Conservation (phyloP, 2,797 vertebrate species). For the Zenarchopterus dispar region DNA sequence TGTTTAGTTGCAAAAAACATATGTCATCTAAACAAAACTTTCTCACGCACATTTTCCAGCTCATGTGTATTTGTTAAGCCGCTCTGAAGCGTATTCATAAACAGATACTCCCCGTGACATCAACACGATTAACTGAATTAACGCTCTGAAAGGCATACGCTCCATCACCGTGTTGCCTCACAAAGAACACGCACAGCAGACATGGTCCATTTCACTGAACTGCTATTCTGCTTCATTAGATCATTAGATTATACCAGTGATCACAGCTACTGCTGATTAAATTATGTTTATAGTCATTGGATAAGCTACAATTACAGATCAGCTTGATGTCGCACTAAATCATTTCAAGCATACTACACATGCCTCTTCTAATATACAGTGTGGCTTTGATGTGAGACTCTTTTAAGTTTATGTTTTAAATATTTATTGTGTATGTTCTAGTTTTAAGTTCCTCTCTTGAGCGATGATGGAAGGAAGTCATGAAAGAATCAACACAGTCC, state of each 20-base stretch:
- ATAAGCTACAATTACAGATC: conserved; percentile 5
- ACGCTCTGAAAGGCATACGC: neutral
- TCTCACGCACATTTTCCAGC: no score
- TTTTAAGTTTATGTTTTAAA: neutral
- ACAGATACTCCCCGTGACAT: no score
- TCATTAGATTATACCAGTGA: conserved; percentile 33
- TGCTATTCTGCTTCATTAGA: conserved; percentile 22
- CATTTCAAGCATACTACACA: conserved; percentile 17
- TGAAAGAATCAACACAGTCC: neutral
- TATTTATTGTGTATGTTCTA: neutral
- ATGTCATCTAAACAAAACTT: no score
- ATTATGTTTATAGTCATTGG: conserved; percentile 1
- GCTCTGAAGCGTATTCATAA: no score
- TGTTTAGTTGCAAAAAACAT: no score
- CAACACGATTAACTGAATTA: no score
- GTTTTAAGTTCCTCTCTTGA: neutral
- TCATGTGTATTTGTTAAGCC: no score
- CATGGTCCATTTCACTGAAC: conserved; percentile 27
- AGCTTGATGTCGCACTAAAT: conserved; percentile 9
- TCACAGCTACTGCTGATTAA: conserved; percentile 25
- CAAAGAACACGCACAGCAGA: conserved; percentile 8
- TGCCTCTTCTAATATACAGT: conserved; percentile 6
- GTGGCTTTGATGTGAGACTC: neutral
- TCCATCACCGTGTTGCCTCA: neutral
- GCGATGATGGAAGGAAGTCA: neutral